Evolutionary conservation across 2,888 invertebrate genomes (phyloP).

Genomic region (Plagiodera versicolora): DNA sequence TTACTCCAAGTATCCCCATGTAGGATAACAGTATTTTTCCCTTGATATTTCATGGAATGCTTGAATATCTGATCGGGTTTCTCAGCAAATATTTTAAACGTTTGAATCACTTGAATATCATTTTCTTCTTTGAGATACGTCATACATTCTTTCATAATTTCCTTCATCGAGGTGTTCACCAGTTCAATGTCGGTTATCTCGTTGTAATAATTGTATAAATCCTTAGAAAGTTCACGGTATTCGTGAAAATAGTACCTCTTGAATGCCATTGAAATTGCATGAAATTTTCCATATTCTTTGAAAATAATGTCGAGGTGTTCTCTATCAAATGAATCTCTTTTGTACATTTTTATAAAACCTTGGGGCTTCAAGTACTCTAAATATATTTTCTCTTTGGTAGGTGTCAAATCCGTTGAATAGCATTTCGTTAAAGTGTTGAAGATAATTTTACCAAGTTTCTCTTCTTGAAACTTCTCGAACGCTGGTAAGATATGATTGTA

Average conservation of each 20-base stretch:
- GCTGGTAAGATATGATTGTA: constrained; percentile 22
- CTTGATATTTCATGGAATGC: neutral
- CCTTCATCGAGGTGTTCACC: neutral
- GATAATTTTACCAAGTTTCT: neutral
- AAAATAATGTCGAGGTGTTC: constrained; percentile 33
- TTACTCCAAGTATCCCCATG: neutral
- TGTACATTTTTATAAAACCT: constrained; percentile 21
- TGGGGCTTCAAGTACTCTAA: constrained; percentile 29
- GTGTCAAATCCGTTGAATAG: neutral
- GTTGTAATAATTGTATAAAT: constrained; percentile 6
- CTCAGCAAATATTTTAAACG: neutral
- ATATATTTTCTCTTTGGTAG: constrained; percentile 23
- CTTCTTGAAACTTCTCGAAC: constrained; percentile 16
- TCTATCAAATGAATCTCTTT: constrained; percentile 25
- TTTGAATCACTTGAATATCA: neutral
- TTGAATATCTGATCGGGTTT: neutral
- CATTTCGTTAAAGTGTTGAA: constrained; percentile 23
- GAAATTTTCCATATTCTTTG: constrained; percentile 35
- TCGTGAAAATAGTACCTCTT: constrained; percentile 24
- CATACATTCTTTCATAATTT: neutral
- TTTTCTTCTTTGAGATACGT: neutral
- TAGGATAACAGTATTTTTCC: neutral
- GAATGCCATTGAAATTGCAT: constrained; percentile 34
- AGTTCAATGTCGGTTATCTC: neutral
- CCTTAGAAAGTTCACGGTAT: constrained; percentile 15